Conservation (phyloP, 2,113 vertebrate species). For the Sardina pilchardus region DNA sequence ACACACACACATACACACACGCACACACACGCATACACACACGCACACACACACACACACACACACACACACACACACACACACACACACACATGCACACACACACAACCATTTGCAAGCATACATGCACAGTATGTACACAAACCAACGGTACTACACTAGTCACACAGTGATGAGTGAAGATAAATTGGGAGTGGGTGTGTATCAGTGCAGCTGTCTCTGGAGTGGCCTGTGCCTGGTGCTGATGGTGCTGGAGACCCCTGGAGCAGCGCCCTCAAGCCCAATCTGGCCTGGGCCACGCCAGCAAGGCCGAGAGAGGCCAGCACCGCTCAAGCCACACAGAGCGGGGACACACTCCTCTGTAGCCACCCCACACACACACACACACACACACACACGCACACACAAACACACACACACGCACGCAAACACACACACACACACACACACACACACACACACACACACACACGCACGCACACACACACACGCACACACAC, state of each 20-base stretch:
- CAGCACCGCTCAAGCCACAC: no score
- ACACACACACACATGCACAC: neutral
- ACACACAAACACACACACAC: conserved; percentile 21
- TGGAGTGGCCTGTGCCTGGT: no score
- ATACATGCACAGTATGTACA: conserved; percentile 9
- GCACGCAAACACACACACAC: conserved; percentile 15
- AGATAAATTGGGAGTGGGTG: neutral
- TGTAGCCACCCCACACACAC: neutral
- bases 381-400: conserved; percentile 22
- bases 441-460: conserved; percentile 26
- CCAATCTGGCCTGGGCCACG: no score
- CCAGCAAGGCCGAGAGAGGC: no score
- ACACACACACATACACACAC: conserved; percentile 4
- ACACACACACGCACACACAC: conserved; percentile 21
- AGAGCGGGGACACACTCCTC: no score
- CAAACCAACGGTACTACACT: neutral
- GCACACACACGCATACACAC: conserved; percentile 25
- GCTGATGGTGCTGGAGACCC: no score
- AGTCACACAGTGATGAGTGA: neutral
- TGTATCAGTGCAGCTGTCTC: neutral
- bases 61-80: conserved; percentile 9
- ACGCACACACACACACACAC: conserved; percentile 24
- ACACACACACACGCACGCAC: conserved; percentile 23
- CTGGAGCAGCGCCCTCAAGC: no score
- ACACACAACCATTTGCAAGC: conserved; percentile 17